phyloP scores from a whole-genome alignment of 2,113 vertebrate species.

The Ardeotis arabs region DNA sequence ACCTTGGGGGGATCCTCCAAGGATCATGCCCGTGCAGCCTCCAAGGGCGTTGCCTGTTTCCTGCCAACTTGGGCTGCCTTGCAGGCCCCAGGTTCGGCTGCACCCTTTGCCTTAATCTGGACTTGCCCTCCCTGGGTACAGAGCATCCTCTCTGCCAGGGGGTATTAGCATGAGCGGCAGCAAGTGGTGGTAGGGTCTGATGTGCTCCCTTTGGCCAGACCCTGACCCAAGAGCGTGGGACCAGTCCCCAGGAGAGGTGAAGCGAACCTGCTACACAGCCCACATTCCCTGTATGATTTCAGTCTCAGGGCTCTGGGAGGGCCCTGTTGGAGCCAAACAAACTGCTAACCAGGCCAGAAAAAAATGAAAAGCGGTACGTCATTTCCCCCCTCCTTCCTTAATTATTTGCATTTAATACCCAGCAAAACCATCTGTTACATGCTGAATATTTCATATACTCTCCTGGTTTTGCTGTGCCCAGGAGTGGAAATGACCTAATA shows the following conservation, averaged over 20 bases:
- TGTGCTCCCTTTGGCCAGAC: neutral
- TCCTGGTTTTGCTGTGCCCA: neutral
- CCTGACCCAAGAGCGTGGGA: neutral
- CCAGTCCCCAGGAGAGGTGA: accelerated
- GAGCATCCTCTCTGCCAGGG: neutral
- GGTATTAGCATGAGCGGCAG: neutral
- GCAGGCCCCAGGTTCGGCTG: neutral
- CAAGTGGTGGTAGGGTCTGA: neutral
- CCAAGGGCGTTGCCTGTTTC: neutral
- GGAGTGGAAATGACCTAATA: neutral
- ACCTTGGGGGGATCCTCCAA: accelerated
- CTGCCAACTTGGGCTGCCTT: neutral
- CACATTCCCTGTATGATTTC: accelerated
- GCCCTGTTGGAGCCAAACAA: neutral
- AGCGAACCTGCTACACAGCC: neutral
- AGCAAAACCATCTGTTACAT: neutral
- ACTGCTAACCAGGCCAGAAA: neutral
- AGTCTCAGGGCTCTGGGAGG: neutral
- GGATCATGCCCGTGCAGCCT: neutral
- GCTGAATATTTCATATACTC: slow-evolving; percentile 13
- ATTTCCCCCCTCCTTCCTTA: neutral
- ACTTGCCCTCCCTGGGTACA: neutral
- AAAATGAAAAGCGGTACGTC: neutral
- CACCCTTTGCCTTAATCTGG: neutral
- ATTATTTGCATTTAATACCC: slow-evolving; percentile 30